Evolutionary conservation across 1,140 invertebrate genomes (phyloP), one percentile per base, ranked within the genome.

Genomic region (Zaprionus lachaisei): DNA sequence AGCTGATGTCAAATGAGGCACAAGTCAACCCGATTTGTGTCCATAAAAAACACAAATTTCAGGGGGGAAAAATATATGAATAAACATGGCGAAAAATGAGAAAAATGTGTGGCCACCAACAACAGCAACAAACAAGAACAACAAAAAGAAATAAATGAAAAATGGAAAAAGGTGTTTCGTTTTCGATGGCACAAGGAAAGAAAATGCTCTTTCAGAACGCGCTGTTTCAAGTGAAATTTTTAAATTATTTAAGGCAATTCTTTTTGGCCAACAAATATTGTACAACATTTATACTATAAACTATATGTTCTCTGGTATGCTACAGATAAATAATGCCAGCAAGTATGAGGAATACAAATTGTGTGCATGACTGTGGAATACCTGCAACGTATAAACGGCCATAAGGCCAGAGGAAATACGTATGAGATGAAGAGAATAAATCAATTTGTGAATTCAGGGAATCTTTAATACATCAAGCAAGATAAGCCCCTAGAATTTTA

Each of bases 101-200:
- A 57, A 56, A 56, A 69, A 69, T 73, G 67, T 44, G 54, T 12
- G 12, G 37, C 64, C 74, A 58, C 67, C 31, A 54, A 34, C 17
- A 76, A 37, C 31, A 54, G 26, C 17, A 76, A 31, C 28, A 77
- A 77, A 47, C 54, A 72, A 38, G 17, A 63, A 61, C 14, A 63
- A 17, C 9, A 54, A 56, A 1, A 28, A 61, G 15, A 47, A 7
- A 57, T 22, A 69, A 70, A 22, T 41, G 65, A 34, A 38, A 64
- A 55, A 51, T 24, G 65, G 55, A 31, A 85, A 47, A 90, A 90
- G 85, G 85, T 90, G 85, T 90, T 90, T 90, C 86, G 54, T 90
- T 90, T 90, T 80, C 47, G 70, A 67, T 86, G 76, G 74, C 83
- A 86, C 79, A 55, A 72, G 67, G 28, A 63, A 51, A 56, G 34